Conservation (phyloP, 1,140 invertebrate genomes). For the Drosophila mayri region DNA sequence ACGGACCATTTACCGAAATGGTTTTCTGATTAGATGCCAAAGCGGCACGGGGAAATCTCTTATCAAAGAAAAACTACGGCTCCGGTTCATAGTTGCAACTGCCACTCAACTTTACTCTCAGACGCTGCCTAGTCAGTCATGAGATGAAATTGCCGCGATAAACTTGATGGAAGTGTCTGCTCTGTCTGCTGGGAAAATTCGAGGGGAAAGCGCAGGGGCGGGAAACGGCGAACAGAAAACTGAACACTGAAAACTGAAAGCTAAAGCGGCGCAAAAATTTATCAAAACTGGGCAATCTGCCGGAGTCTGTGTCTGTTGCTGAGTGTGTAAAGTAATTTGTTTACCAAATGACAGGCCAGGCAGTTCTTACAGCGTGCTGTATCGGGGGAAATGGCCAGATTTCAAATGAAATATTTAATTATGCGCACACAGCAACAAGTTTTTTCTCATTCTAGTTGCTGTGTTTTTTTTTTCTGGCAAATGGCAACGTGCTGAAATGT, state of each 20-base stretch:
- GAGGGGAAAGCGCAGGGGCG: conserved; percentile 4
- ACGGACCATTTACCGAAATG: conserved; percentile 70
- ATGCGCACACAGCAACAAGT: conserved; percentile 54
- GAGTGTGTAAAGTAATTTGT: conserved; percentile 66
- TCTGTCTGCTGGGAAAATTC: conserved; percentile 30
- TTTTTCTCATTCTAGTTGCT: conserved; percentile 2
- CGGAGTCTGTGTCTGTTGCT: conserved; percentile 42
- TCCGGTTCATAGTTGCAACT: conserved; percentile 54
- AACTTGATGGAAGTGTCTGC: conserved; percentile 79
- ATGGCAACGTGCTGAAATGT: conserved; percentile 21
- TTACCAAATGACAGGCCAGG: conserved; percentile 59
- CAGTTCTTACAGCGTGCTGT: not conserved
- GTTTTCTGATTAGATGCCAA: conserved; percentile 71
- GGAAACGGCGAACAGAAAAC: not conserved
- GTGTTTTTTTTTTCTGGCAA: not conserved
- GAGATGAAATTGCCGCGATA: conserved; percentile 79
- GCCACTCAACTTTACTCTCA: conserved; percentile 55
- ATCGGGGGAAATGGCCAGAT: conserved; percentile 14
- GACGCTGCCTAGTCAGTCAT: conserved; percentile 49
- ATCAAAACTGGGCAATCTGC: conserved; percentile 75
- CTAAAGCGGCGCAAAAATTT: conserved; percentile 48
- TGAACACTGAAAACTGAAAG: not conserved
- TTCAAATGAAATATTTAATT: conserved; percentile 64
- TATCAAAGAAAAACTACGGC: conserved; percentile 49
- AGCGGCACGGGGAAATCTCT: conserved; percentile 38